phyloP scores from a whole-genome alignment of 92 coral and sea anemone genomes.

The Porites rus region DNA sequence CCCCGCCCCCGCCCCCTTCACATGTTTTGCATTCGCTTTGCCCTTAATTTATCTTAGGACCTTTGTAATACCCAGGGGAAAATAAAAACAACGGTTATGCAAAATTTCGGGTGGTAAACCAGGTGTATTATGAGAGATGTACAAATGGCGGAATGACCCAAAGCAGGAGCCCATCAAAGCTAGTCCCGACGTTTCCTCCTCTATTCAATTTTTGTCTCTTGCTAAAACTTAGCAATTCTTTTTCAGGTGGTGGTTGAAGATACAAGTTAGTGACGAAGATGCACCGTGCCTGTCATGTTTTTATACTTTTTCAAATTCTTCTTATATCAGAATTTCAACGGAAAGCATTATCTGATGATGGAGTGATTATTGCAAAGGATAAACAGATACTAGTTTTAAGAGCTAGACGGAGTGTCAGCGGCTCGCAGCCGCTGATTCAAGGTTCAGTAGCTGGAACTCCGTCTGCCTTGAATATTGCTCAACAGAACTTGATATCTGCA shows the following conservation, averaged over 20 bases:
- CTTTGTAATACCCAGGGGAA: too few relatives aligned
- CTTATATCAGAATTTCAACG: slow-evolving; percentile 3
- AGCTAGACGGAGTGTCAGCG: slow-evolving; percentile 19
- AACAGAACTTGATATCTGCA: neutral
- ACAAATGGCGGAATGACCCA: too few relatives aligned
- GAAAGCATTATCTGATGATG: slow-evolving; percentile 1
- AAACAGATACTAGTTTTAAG: neutral
- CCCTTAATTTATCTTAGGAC: too few relatives aligned
- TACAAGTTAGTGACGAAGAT: slow-evolving; percentile 9
- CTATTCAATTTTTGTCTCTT: too few relatives aligned
- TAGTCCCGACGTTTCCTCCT: neutral
- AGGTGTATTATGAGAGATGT: too few relatives aligned
- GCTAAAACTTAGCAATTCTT: too few relatives aligned
- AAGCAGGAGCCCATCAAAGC: too few relatives aligned
- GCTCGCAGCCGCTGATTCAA: slow-evolving; percentile 35
- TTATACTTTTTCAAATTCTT: neutral
- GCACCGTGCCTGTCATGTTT: neutral
- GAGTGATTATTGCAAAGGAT: neutral
- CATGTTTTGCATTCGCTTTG: too few relatives aligned
- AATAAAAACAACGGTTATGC: too few relatives aligned
- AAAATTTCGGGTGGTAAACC: too few relatives aligned
- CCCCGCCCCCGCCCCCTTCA: too few relatives aligned
- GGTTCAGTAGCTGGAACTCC: slow-evolving; percentile 24
- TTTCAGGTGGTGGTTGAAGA: slow-evolving; percentile 24
- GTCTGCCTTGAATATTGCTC: neutral